Evolutionary conservation across 2,888 invertebrate species (phyloP), one percentile per base, ranked within the genome.

Genomic region (Tiliacea citrago): DNA sequence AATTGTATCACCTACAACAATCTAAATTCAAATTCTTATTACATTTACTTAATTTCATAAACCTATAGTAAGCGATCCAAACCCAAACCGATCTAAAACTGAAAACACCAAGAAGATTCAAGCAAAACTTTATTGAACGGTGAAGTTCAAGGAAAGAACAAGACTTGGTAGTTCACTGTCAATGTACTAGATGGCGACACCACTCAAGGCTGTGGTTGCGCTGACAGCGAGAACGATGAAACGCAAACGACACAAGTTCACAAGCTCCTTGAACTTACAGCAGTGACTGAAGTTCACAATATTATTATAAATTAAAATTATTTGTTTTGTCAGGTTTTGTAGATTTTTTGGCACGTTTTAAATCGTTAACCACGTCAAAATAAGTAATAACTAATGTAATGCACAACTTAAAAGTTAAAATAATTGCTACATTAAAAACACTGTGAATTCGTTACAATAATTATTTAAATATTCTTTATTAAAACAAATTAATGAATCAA

Each of bases 101-200:
- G n/a, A 67, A 57, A 39, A 53, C 35, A 29, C 24, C 8, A 51
- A 57, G 24, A 42, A 68, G 10, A 60, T 47, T 16, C 42, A 5
- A 49, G 29, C 6, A 35, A 47, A 53, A 53, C 39, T 55, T n/a
- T 57, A 69, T 58, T 24, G 3, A 63, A 35, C 35, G 21, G 12
- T 62, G 57, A 81, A 81, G 73, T 80, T 77, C 61, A 61, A 76
- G 51, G 76, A 72, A 75, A 60, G 53, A 57, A 58, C n/a, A n/a
- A 58, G 79, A 1, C 71, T 68, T 73, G 18, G 2, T 75, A 83
- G 83, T 83, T 83, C 72, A 74, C 55, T 49, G 81, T 75, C 70
- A 74, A 68, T 83, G 51, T 12, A 73, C 81, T 61, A 83, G 83
- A 83, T 83, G 83, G 83, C 83, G 77, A 58, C 73, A 82, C 63